A percentile compares a stretch with the other conserved stretches of the same genome.
These are phyloP conservation scores for Microctonus brassicae DNA, from an alignment of 2,888 invertebrate species.

Conservation along the genomic window DNA sequence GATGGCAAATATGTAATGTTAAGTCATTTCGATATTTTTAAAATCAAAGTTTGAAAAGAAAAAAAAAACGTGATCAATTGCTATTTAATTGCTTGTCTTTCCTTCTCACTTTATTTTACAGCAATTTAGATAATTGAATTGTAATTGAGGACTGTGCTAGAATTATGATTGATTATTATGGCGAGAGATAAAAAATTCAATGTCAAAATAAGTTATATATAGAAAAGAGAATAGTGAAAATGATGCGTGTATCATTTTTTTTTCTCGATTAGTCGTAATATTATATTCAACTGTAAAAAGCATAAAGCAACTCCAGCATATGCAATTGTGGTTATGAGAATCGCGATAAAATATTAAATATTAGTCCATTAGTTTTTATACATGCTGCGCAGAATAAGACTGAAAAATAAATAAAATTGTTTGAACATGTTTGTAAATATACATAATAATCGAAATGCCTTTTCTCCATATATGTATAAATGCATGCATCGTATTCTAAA, in stretches of 20 bases:
- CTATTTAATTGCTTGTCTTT: not conserved
- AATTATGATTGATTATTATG: not conserved
- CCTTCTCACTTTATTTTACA: not conserved
- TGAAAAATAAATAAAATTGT: slow-evolving; percentile 57
- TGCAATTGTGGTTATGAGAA: not conserved
- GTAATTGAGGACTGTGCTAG: not conserved
- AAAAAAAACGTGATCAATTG: not conserved
- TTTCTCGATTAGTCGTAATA: too few species aligned
- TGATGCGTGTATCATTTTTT: too few species aligned
- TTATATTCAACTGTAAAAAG: not conserved
- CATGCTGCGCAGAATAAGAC: slow-evolving; percentile 64
- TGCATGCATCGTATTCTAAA: not conserved
- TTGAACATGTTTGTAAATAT: slow-evolving; percentile 60
- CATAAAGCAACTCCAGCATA: not conserved
- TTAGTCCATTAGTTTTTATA: slow-evolving; percentile 42
- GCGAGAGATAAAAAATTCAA: not conserved
- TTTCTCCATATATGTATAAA: not conserved
- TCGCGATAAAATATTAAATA: not conserved
- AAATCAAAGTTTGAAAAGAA: too few species aligned
- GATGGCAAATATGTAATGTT: not conserved
- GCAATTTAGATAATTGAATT: not conserved
- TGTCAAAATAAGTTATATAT: too few species aligned
- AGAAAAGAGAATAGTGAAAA: too few species aligned
- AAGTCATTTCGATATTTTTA: too few species aligned
- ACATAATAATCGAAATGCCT: slow-evolving; percentile 58